Percentiles rank a stretch among this genome's conserved stretches.
These are phyloP conservation scores for Austrofundulus limnaeus DNA, from an alignment of 2,113 vertebrate genomes.

Conservation along the genomic window DNA sequence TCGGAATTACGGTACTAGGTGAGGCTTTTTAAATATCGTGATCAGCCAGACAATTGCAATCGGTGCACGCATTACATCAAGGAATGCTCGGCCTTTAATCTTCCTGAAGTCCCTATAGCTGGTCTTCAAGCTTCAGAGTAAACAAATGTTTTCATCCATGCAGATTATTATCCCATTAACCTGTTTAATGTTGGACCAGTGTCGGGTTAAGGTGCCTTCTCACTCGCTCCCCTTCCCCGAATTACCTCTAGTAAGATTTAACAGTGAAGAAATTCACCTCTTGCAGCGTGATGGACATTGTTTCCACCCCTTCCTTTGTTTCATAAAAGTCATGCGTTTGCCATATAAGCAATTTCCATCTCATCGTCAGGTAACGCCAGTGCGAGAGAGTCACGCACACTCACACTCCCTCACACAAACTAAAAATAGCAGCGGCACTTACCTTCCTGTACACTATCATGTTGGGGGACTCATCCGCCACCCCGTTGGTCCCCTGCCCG, in stretches of 20 bases:
- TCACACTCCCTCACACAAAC: constrained; percentile 27
- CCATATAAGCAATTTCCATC: constrained; percentile 44
- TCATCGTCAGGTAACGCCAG: constrained; percentile 44
- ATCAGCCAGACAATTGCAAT: too few relatives aligned
- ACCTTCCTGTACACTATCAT: constrained; percentile 99
- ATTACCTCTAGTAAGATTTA: constrained; percentile 40
- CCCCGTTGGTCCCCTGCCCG: constrained; percentile 91
- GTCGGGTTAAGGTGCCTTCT: constrained; percentile 21
- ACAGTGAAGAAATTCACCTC: constrained; percentile 28
- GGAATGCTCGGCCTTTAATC: too few relatives aligned
- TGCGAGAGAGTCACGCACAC: constrained; percentile 25
- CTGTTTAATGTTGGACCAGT: constrained; percentile 41
- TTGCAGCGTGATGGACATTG: constrained; percentile 28
- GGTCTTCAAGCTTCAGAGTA: constrained; percentile 19
- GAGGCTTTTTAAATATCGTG: too few relatives aligned
- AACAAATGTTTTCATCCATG: constrained; percentile 24
- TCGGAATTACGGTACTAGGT: too few relatives aligned
- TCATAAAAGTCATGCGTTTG: constrained; percentile 33
- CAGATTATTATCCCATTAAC: constrained; percentile 54
- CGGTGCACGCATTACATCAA: too few relatives aligned
- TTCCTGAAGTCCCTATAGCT: constrained; percentile 20
- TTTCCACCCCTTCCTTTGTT: constrained; percentile 28
- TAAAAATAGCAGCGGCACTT: constrained; percentile 72
- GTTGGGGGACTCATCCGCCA: constrained; percentile 94
- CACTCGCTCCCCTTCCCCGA: constrained; percentile 14